Conservation (phyloP, 2,888 invertebrate species). For the Cecidostiba fungosa region DNA sequence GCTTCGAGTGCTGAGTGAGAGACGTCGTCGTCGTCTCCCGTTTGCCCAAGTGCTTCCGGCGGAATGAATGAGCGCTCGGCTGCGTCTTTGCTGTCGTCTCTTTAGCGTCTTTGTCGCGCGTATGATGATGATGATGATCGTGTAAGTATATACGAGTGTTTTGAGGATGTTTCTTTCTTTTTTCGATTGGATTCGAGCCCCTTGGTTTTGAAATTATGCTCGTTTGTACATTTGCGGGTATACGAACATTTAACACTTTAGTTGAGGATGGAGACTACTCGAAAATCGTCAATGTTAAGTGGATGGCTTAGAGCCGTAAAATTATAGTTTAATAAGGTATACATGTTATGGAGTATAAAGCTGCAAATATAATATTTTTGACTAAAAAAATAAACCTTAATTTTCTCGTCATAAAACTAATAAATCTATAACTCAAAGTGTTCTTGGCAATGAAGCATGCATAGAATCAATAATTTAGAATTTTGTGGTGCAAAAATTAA, state of each 20-base stretch:
- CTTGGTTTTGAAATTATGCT: background rate
- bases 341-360: too few species aligned
- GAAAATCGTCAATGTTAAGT: too few species aligned
- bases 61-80: slow-evolving; percentile 72
- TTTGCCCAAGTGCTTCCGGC: slow-evolving; percentile 74
- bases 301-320: too few species aligned
- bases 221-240: background rate
- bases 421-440: too few species aligned
- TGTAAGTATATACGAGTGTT: background rate
- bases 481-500: too few species aligned
- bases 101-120: background rate
- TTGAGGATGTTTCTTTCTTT: background rate
- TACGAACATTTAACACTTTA: background rate
- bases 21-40: slow-evolving; percentile 70
- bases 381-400: too few species aligned
- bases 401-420: too few species aligned
- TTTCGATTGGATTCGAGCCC: background rate
- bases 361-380: too few species aligned
- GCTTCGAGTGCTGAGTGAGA: slow-evolving; percentile 40
- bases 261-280: too few species aligned
- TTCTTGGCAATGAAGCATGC: too few species aligned
- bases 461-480: too few species aligned
- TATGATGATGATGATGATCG: background rate
- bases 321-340: too few species aligned
- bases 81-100: slow-evolving; percentile 47